phyloP scores from a whole-genome alignment of 2,888 invertebrate genomes.

The Parapristionchus giblindavisi region DNA sequence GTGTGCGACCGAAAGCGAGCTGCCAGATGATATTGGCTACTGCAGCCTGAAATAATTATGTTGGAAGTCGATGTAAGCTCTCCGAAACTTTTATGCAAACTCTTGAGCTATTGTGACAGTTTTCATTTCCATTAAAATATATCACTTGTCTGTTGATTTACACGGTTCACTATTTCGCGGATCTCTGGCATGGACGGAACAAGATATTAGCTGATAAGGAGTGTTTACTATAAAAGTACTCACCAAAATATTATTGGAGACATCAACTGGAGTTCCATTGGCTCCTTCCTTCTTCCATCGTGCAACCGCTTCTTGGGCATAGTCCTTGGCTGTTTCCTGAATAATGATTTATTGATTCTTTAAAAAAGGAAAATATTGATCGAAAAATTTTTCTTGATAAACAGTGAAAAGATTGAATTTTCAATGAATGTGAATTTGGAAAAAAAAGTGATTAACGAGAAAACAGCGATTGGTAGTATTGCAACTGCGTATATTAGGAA shows the following conservation, averaged over 20 bases:
- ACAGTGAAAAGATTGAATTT: too few species aligned
- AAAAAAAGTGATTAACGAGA: too few species aligned
- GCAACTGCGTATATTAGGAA: background rate
- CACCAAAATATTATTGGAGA: slow-evolving; percentile 8
- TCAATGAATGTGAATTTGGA: too few species aligned
- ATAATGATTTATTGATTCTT: too few species aligned
- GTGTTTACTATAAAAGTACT: too few species aligned
- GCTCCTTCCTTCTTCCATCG: slow-evolving; percentile 10
- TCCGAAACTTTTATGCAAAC: background rate
- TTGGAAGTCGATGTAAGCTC: background rate
- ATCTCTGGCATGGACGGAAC: too few species aligned
- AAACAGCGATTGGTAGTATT: background rate
- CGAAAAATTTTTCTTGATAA: background rate
- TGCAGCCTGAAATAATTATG: background rate
- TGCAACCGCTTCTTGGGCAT: background rate
- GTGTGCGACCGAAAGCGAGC: slow-evolving; percentile 14
- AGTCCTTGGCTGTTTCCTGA: slow-evolving; percentile 5
- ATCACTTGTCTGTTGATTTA: too few species aligned
- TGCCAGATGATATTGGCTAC: slow-evolving; percentile 23
- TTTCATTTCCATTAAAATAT: too few species aligned
- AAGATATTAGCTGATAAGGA: too few species aligned
- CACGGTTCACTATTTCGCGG: too few species aligned
- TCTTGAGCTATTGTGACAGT: too few species aligned
- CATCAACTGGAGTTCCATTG: background rate
- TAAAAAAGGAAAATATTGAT: background rate